phyloP scores from a whole-genome alignment of 1,140 invertebrate genomes.

The Lerema accius region DNA sequence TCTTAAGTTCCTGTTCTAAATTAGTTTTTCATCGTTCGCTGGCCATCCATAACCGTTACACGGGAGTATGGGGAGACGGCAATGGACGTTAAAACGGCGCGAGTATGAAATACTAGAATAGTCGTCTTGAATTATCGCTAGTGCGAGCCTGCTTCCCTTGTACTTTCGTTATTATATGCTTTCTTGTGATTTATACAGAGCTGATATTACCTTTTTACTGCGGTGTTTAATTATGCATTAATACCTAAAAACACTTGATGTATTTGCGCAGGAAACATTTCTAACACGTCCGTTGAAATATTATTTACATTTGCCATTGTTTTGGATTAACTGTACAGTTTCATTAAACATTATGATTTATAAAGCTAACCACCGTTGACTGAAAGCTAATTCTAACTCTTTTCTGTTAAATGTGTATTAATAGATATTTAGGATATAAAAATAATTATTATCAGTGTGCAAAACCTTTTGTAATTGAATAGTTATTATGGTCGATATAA shows the following conservation, averaged over 20 bases:
- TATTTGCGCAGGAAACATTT: not conserved
- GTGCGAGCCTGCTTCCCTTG: constrained; percentile 32
- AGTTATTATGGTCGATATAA: too few species aligned
- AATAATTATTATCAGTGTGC: too few species aligned
- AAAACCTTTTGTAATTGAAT: too few species aligned
- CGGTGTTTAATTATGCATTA: not conserved
- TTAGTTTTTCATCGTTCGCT: constrained; percentile 34
- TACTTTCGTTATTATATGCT: constrained; percentile 35
- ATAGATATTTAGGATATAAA: too few species aligned
- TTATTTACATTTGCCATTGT: too few species aligned
- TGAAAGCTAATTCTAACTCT: too few species aligned
- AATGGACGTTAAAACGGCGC: constrained; percentile 30
- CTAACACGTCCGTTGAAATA: not conserved
- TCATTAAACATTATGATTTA: too few species aligned
- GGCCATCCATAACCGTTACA: constrained; percentile 27
- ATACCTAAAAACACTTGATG: constrained; percentile 1
- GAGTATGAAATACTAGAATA: constrained; percentile 37
- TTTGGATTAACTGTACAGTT: too few species aligned
- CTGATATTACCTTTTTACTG: constrained; percentile 14
- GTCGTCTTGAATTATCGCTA: constrained; percentile 37
- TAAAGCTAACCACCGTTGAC: too few species aligned
- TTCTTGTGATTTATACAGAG: constrained; percentile 28
- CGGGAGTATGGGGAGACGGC: constrained; percentile 20
- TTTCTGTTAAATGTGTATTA: too few species aligned
- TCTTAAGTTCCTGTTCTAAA: constrained; percentile 31